Evolutionary conservation across 2,888 invertebrate species (phyloP).

Genomic region (Eilema depressum): DNA sequence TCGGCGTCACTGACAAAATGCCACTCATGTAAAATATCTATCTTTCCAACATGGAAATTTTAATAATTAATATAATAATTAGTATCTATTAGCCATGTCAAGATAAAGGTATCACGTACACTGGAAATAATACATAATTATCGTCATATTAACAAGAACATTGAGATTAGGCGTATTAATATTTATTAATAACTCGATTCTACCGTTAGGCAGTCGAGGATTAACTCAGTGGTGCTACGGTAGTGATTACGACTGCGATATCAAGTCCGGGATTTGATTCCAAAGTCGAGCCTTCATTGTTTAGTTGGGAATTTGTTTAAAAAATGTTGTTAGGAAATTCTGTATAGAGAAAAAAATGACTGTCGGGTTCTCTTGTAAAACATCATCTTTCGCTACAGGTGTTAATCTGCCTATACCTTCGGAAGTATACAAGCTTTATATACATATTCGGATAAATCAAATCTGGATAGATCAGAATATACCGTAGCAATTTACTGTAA

Average conservation of each 20-base stretch:
- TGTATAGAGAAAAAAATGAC: no score
- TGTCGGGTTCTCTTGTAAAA: no score
- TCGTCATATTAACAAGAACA: neutral
- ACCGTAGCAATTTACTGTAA: neutral
- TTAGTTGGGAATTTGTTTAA: no score
- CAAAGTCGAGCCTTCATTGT: neutral
- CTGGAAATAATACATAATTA: neutral
- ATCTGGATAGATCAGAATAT: neutral
- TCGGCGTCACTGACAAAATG: neutral
- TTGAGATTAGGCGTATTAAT: neutral
- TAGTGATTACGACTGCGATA: neutral
- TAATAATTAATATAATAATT: neutral
- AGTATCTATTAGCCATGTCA: slow-evolving; percentile 1
- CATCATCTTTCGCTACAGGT: neutral
- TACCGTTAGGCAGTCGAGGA: neutral
- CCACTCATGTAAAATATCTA: neutral
- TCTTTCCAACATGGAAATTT: neutral
- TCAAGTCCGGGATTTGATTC: neutral
- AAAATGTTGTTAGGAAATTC: neutral
- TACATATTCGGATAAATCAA: neutral
- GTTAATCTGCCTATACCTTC: neutral
- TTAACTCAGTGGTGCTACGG: neutral
- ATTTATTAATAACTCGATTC: neutral
- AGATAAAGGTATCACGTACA: slow-evolving; percentile 6
- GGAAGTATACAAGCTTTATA: neutral